phyloP scores from a whole-genome alignment of 2,797 vertebrate species.

The Arremon aurantiirostris region DNA sequence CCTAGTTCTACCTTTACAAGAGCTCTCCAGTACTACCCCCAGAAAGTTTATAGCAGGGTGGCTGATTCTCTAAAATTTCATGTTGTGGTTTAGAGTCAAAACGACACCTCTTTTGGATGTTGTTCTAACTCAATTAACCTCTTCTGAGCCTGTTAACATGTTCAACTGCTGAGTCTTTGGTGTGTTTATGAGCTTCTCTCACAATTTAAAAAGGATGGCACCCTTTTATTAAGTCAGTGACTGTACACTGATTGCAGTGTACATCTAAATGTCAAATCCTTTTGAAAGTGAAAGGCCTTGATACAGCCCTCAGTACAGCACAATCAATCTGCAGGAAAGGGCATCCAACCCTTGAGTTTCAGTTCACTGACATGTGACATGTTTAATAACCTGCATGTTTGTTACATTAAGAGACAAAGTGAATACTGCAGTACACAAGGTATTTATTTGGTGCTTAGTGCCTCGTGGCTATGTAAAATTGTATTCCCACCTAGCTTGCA shows the following conservation, averaged over 20 bases:
- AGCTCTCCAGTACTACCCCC: neutral
- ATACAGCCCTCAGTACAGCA: neutral
- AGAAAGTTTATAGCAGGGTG: neutral
- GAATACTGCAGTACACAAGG: neutral
- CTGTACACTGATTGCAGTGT: neutral
- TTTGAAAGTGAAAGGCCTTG: neutral
- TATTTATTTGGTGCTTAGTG: neutral
- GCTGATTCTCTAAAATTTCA: neutral
- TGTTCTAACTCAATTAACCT: neutral
- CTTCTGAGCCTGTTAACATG: neutral
- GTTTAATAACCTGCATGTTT: neutral
- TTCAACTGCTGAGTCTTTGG: neutral
- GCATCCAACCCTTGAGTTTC: neutral
- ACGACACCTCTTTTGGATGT: neutral
- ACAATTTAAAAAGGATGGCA: neutral
- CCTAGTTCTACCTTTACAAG: neutral
- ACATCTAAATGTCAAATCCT: neutral
- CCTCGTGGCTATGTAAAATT: accelerated
- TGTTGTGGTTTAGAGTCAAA: neutral
- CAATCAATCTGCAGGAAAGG: neutral
- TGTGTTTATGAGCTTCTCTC: neutral
- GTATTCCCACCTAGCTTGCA: accelerated
- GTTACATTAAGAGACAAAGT: neutral
- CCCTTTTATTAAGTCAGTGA: neutral
- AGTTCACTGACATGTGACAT: accelerated